Evolutionary conservation across 2,888 invertebrate species (phyloP), one percentile per base, ranked within the genome.

Genomic region (Seladonia tumulorum): DNA sequence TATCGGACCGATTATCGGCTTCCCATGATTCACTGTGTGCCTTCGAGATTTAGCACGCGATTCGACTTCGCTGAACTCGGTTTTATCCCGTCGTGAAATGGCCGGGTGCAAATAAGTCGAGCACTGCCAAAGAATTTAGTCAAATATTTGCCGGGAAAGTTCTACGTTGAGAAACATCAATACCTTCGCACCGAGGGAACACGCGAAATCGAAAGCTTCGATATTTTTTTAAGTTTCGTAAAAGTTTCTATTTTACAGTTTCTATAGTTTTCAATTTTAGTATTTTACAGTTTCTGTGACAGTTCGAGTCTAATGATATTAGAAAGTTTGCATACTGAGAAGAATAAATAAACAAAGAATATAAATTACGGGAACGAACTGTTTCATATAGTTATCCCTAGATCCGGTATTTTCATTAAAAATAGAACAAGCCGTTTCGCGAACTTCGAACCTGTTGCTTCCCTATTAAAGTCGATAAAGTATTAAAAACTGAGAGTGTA

Each of bases 1-100:
- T 80, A 80, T 68, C 74, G 25, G 25, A 18, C 25, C 49, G 80
- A 74, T 81, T 75, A 75, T 81, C 75, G 80, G 75, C 39, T 74
- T 39, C 53, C 66, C 25, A 39, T 18, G 75, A 47, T 60, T 75
- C 71, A 35, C 57, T 47, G 71, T 71, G 42, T 35, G 66, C n/a
- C 29, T 22, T 53, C 42, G 45, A 35, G 72, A 79, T 72, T 70
- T 39, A 57, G 49, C 53, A 18, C 12, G 42, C 70, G 39, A 78
- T 57, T 79, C 70, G 25, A 71, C 79, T 72, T 42, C 45, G 10
- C 35, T 45, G 47, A 72, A 60, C 42, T 60, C 5, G 60, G 22
- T 79, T 79, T 71, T 29, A 42, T 71, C 39, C 29, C 60, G 39
- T 25, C 29, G 35, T 42, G 25, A 49, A 72, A 72, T 71, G 42